Evolutionary conservation across 2,113 vertebrate species (phyloP), one percentile per base, ranked within the genome.

Genomic region (Calypte anna): DNA sequence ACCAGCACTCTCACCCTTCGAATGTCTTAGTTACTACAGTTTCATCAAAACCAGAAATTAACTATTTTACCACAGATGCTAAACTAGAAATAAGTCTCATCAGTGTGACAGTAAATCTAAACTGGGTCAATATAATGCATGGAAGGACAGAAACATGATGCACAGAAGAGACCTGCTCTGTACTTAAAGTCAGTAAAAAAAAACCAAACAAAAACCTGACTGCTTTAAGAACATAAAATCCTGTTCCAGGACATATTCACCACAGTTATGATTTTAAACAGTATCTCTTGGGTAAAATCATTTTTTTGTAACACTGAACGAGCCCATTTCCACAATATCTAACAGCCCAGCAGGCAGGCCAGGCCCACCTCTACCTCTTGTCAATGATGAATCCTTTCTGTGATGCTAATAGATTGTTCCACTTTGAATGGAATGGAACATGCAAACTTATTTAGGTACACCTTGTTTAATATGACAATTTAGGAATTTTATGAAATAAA

Each of bases 371-470:
- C 76, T 86, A 40, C 59, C 88, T 82, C 85, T 86, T 43, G 40
- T 72, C 91, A 93, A 96, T 90, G 91, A 90, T 81, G 68, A 96
- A 84, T 88, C 69, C 27, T 88, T 94, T 93, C 85, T 94, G 72
- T 1, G 23, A 75, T 81, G 82, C 70, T 91, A 93, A 96, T 53
- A 97, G 82, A 95, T 95, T 92, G 91, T 95, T 90, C 67, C 82
- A 75, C 85, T 96, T 61, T 75, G 88, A 96, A 88, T 83, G 86
- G 36, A 38, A 38, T 38, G 36, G 36, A 93, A 79, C 91, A 95
- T 77, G 90, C 87, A 70, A 95, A 95, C 93, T 95, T 94, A 96
- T 86, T 95, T 93, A 96, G 93, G 72, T 91, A 96, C 85, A 94
- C 90, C 93, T 97, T 91, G 79, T 75, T 97, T 94, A 97, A 96